Percentiles rank a stretch among this genome's conserved stretches.
phyloP scores from a whole-genome alignment of 2,797 vertebrate species.

The Leucoraja ocellata region DNA sequence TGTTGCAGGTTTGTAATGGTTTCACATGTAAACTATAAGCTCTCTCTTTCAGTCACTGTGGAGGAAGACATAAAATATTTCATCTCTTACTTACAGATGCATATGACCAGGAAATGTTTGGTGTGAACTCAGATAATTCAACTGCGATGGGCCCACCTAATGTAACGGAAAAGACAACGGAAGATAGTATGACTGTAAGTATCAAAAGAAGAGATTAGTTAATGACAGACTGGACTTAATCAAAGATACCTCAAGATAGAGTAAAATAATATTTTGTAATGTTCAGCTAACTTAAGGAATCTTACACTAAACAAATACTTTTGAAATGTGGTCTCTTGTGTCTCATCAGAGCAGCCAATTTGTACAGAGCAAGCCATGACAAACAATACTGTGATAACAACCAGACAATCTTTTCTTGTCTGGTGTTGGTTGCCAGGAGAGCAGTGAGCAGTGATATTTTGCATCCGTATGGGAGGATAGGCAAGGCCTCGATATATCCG shows the following conservation, averaged over 20 bases:
- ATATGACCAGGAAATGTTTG: background rate
- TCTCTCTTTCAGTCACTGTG: background rate
- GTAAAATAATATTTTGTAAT: background rate
- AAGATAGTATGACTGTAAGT: conserved; percentile 90
- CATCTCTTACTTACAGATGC: background rate
- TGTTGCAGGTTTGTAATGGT: conserved; percentile 2
- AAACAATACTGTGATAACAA: background rate
- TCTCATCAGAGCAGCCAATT: background rate
- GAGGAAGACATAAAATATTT: background rate
- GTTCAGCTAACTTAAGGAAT: background rate
- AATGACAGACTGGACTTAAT: background rate
- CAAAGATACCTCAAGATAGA: background rate
- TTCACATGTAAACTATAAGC: background rate
- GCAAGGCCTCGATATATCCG: background rate
- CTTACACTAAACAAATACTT: background rate
- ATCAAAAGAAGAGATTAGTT: background rate
- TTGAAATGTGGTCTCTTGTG: background rate
- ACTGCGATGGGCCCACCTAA: conserved; percentile 47
- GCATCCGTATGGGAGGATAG: too few relatives aligned
- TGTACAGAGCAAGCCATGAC: background rate
- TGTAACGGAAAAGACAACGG: conserved; percentile 60
- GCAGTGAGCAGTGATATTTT: background rate
- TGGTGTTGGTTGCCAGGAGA: background rate
- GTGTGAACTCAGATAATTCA: conserved; percentile 15
- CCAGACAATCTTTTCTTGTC: too few relatives aligned